These are phyloP conservation scores for Malthinus flaveolus DNA, from an alignment of 2,888 invertebrate species.

Conservation along the genomic window DNA sequence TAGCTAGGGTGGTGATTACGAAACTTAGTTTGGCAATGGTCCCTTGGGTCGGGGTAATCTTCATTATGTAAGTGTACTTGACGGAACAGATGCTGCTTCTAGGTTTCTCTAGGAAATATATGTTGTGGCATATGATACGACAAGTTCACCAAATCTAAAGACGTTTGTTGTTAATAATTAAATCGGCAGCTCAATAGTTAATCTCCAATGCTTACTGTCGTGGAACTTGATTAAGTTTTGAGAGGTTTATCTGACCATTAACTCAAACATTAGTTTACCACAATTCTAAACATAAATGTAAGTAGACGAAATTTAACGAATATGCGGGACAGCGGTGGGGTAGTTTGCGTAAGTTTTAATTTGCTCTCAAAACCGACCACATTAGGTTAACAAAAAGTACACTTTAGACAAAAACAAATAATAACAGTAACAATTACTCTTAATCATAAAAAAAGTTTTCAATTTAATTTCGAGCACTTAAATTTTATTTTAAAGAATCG, in stretches of 20 bases:
- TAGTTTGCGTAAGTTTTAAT: not conserved
- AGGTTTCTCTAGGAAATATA: conserved; percentile 16
- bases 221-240: not conserved
- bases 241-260: conserved; percentile 2
- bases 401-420: not conserved
- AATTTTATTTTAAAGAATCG: conserved; percentile 12
- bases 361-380: not conserved
- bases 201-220: conserved; percentile 6
- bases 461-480: conserved; percentile 14
- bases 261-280: not conserved
- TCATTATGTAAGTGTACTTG: conserved; percentile 25
- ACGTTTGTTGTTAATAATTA: conserved; percentile 19
- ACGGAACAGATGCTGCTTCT: conserved; percentile 20
- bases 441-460: too few relatives aligned
- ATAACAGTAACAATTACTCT: too few relatives aligned
- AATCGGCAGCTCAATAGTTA: conserved; percentile 11
- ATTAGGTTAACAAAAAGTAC: not conserved
- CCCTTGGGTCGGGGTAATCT: conserved; percentile 24
- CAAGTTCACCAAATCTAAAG: conserved; percentile 17
- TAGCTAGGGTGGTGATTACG: conserved; percentile 22
- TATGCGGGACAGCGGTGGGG: too few relatives aligned
- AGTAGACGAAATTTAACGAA: too few relatives aligned
- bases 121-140: conserved; percentile 20
- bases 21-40: conserved; percentile 24
- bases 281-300: too few relatives aligned